Percentiles rank a stretch among this genome's conserved stretches.
Evolutionary conservation across 2,113 vertebrate genomes (phyloP).

Genomic region (Ciconia maguari): DNA sequence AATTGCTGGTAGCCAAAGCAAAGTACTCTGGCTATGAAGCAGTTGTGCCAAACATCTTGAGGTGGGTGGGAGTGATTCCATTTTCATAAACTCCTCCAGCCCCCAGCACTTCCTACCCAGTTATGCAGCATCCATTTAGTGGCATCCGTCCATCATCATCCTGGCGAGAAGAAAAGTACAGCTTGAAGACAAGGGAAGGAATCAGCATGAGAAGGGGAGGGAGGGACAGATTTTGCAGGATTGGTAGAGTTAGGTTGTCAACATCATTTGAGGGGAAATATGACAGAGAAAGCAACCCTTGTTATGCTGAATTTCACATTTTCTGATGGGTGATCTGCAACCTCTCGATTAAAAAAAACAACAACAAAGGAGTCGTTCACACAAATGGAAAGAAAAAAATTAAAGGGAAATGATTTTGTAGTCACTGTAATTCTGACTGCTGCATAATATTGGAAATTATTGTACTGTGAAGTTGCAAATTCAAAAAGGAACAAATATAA

Average conservation of each 20-base stretch:
- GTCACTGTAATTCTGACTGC: slow-evolving; percentile 35
- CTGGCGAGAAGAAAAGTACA: neutral
- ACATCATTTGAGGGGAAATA: neutral
- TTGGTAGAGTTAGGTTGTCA: neutral
- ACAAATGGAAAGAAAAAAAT: neutral
- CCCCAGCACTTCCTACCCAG: neutral
- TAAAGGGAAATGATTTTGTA: slow-evolving; percentile 10
- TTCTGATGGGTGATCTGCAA: neutral
- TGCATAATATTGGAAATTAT: slow-evolving; percentile 35
- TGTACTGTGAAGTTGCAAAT: slow-evolving; percentile 58
- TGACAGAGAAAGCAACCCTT: neutral
- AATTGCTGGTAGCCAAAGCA: neutral
- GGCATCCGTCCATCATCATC: neutral
- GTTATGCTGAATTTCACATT: neutral
- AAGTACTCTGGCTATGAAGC: neutral
- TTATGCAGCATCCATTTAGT: neutral
- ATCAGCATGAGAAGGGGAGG: neutral
- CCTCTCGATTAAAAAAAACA: neutral
- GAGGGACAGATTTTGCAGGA: neutral
- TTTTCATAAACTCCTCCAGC: neutral
- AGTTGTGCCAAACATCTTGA: neutral
- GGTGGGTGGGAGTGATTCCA: neutral
- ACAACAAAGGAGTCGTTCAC: neutral
- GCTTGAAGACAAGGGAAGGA: neutral
- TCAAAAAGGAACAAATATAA: slow-evolving; percentile 34